These are phyloP conservation scores for Metallyticus violacea DNA, from an alignment of 2,888 invertebrate species.

Conservation along the genomic window DNA sequence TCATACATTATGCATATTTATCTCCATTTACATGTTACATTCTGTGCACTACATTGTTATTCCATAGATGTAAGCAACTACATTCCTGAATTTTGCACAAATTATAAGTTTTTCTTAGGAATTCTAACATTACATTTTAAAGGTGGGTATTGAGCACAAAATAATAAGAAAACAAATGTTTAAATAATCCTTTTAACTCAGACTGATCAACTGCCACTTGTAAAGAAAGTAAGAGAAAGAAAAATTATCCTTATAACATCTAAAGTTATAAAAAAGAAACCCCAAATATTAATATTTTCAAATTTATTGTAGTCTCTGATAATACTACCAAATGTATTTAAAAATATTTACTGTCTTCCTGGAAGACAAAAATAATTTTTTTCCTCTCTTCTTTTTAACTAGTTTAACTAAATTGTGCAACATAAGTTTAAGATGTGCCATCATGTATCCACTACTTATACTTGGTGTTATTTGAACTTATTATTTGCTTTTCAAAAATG, in stretches of 20 bases:
- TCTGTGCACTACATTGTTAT: neutral
- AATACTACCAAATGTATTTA: neutral
- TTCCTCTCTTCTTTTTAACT: neutral
- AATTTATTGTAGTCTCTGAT: neutral
- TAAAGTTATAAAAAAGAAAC: neutral
- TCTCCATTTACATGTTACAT: neutral
- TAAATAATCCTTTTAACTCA: neutral
- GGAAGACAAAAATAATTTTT: neutral
- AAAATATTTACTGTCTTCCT: neutral
- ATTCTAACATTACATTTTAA: neutral
- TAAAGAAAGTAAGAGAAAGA: neutral
- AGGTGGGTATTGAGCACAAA: neutral
- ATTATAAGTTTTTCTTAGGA: neutral
- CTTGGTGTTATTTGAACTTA: neutral
- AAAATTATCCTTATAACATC: neutral
- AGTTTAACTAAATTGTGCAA: neutral
- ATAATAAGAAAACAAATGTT: neutral
- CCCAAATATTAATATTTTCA: neutral
- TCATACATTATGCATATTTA: neutral
- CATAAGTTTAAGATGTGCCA: neutral
- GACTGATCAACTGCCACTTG: neutral
- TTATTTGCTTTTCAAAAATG: neutral
- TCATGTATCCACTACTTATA: neutral
- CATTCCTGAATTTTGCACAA: neutral
- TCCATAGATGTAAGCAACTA: neutral